These are phyloP conservation scores for Icerya purchasi DNA, from an alignment of 2,888 invertebrate species.

Conservation along the genomic window DNA sequence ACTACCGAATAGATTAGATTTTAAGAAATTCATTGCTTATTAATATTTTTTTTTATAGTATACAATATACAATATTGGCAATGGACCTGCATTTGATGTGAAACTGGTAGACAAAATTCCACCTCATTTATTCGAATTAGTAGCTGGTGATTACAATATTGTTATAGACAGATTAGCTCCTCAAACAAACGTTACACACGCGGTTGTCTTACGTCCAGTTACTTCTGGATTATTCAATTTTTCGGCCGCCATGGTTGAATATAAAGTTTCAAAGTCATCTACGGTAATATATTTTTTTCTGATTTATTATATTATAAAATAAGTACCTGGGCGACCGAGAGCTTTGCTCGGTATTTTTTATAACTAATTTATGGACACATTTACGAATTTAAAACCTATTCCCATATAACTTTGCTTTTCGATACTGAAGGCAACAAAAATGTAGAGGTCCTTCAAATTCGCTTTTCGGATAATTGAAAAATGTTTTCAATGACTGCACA, in stretches of 20 bases:
- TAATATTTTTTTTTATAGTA: constrained; percentile 35
- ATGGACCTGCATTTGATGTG: constrained; percentile 71
- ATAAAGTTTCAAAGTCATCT: constrained; percentile 65
- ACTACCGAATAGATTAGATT: too few relatives aligned
- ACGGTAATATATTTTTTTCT: constrained; percentile 2
- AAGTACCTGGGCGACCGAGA: too few relatives aligned
- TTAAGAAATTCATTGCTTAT: too few relatives aligned
- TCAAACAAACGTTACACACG: constrained; percentile 79
- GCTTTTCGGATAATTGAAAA: too few relatives aligned
- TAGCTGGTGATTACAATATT: constrained; percentile 65
- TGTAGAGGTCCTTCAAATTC: too few relatives aligned
- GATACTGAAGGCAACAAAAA: too few relatives aligned
- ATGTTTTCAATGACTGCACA: too few relatives aligned
- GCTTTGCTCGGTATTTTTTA: too few relatives aligned
- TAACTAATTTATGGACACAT: too few relatives aligned
- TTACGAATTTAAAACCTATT: too few relatives aligned
- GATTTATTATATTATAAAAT: constrained; percentile 12
- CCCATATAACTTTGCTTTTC: too few relatives aligned
- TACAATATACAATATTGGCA: constrained; percentile 81
- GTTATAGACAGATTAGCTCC: constrained; percentile 81
- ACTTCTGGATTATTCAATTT: constrained; percentile 91
- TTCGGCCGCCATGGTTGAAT: constrained; percentile 78
- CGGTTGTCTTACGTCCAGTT: constrained; percentile 73
- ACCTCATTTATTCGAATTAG: constrained; percentile 72
- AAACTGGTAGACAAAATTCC: constrained; percentile 76